A percentile compares a stretch with the other conserved stretches of the same genome.
These are phyloP conservation scores for Okamejei kenojei DNA, from an alignment of 2,797 vertebrate species.

Conservation along the genomic window DNA sequence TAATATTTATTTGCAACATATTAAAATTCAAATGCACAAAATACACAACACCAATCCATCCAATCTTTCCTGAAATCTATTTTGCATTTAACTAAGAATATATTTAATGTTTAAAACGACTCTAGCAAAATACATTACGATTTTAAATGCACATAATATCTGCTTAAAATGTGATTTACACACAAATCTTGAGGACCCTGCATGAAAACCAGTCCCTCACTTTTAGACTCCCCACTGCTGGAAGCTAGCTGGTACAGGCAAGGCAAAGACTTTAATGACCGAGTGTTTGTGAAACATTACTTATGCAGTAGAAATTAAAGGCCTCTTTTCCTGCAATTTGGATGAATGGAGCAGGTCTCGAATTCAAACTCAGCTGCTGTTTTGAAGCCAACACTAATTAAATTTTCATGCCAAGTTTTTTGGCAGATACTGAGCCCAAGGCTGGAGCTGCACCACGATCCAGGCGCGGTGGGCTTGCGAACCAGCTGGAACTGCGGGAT, in stretches of 20 bases:
- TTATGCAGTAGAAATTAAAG: conserved; percentile 1
- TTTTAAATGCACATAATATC: neutral
- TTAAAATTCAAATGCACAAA: neutral
- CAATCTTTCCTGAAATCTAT: neutral
- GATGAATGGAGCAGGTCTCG: neutral
- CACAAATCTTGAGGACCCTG: neutral
- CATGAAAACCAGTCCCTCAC: neutral
- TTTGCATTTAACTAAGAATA: neutral
- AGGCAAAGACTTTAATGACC: neutral
- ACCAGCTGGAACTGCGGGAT: neutral
- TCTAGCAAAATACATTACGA: neutral
- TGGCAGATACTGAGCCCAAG: neutral
- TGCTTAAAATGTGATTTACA: neutral
- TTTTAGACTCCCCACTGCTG: neutral
- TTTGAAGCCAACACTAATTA: neutral
- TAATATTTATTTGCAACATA: neutral
- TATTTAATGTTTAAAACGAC: neutral
- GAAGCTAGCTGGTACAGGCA: neutral
- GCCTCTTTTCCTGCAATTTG: neutral
- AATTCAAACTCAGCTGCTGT: neutral
- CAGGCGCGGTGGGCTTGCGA: neutral
- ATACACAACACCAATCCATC: neutral
- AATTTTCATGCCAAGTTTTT: neutral
- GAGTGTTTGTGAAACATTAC: neutral
- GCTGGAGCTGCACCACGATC: neutral